Conservation (phyloP, 2,113 vertebrate genomes). For the Paramormyrops kingsleyae region DNA sequence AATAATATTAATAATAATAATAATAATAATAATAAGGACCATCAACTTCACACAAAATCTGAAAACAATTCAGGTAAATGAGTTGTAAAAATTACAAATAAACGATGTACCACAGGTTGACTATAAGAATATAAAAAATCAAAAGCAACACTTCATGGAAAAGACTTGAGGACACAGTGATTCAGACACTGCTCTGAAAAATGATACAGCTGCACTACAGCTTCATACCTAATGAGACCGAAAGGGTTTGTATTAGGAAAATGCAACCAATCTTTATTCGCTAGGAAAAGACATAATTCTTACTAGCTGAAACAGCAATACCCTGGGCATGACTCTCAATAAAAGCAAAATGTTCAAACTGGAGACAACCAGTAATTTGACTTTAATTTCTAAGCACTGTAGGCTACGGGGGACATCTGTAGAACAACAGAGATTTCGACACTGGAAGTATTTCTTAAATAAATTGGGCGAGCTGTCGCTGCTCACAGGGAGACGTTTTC, state of each 20-base stretch:
- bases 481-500: slow-evolving; percentile 75
- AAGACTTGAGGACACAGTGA: background rate
- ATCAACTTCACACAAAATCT: slow-evolving; percentile 2
- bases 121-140: background rate
- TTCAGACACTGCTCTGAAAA: background rate
- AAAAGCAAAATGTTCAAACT: slow-evolving; percentile 15
- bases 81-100: background rate
- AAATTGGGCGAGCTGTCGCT: slow-evolving; percentile 68
- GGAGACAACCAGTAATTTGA: slow-evolving; percentile 19
- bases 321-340: slow-evolving; percentile 17
- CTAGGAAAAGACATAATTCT: slow-evolving; percentile 9
- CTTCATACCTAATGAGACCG: background rate
- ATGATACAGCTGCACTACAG: background rate
- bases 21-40: background rate
- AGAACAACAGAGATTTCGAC: slow-evolving; percentile 25
- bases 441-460: slow-evolving; percentile 47
- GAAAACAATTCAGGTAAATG: background rate
- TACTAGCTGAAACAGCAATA: slow-evolving; percentile 18
- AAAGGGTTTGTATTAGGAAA: background rate
- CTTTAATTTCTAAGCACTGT: slow-evolving; percentile 21
- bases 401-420: slow-evolving; percentile 37
- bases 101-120: background rate
- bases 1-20: background rate
- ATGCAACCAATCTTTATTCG: slow-evolving; percentile 12
- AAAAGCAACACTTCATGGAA: background rate